phyloP scores from a whole-genome alignment of 2,113 vertebrate species.

The Rhynchomys soricoides region DNA sequence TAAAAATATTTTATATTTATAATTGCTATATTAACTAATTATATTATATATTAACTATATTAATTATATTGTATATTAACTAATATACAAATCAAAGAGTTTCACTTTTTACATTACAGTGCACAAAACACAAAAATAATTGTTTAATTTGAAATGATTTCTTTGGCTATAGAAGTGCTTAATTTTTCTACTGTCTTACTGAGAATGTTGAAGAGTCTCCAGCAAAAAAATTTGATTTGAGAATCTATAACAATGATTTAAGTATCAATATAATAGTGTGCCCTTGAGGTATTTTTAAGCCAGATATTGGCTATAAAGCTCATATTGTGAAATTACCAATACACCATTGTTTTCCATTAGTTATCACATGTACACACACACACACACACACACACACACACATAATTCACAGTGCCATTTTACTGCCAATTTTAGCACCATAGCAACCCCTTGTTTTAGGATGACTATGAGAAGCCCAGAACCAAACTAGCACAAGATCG shows the following conservation, averaged over 20 bases:
- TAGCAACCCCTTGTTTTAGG: not conserved
- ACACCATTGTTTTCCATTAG: not conserved
- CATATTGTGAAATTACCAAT: not conserved
- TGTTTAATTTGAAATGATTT: not conserved
- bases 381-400: not conserved
- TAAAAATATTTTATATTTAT: not conserved
- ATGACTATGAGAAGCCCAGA: not conserved
- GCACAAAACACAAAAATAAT: not conserved
- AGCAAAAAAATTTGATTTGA: conserved; percentile 14
- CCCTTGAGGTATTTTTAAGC: not conserved
- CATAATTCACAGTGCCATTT: not conserved
- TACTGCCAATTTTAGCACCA: not conserved
- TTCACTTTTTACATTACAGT: not conserved
- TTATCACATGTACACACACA: not conserved
- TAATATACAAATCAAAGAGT: not conserved
- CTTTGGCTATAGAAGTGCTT: not conserved
- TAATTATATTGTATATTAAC: too few relatives aligned
- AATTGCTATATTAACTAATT: too few relatives aligned
- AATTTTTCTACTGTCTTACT: not conserved
- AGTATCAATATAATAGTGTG: not conserved
- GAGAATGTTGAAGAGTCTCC: not conserved
- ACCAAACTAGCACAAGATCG: not conserved
- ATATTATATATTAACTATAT: too few relatives aligned
- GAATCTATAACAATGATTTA: not conserved
- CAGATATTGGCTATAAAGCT: not conserved